Percentiles rank a stretch among this genome's conserved stretches.
phyloP scores from a whole-genome alignment of 2,888 invertebrate genomes.

The Aphelenchoides bicaudatus region DNA sequence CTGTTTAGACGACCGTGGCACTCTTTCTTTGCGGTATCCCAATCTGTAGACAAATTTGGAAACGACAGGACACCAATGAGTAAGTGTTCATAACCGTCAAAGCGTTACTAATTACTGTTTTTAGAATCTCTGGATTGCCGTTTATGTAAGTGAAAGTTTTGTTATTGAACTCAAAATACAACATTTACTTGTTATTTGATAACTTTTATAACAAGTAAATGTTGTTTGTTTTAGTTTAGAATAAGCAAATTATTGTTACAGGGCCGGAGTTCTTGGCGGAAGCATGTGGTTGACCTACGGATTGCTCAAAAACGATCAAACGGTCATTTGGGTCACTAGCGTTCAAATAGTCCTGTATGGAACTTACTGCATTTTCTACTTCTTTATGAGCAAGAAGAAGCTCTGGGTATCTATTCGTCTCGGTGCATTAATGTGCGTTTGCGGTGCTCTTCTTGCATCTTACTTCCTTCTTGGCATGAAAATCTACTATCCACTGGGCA shows the following conservation, averaged over 20 bases:
- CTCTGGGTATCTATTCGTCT: conserved; percentile 57
- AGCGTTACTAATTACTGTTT: conserved; percentile 58
- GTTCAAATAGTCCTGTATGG: conserved; percentile 55
- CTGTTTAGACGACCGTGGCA: conserved; percentile 76
- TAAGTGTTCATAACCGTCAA: conserved; percentile 59
- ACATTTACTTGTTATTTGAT: background rate
- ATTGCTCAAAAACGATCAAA: conserved; percentile 52
- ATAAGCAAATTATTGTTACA: no score
- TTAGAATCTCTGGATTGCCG: conserved; percentile 43
- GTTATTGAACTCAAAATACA: background rate
- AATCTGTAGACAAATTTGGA: conserved; percentile 60
- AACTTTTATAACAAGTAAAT: conserved; percentile 16
- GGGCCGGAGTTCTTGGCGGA: conserved; percentile 41
- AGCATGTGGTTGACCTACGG: conserved; percentile 59
- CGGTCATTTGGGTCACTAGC: conserved; percentile 54
- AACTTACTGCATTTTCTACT: conserved; percentile 56
- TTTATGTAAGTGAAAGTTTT: background rate
- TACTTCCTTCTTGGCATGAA: conserved; percentile 54
- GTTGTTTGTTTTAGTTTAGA: background rate
- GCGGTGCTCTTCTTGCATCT: conserved; percentile 38
- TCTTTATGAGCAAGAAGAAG: conserved; percentile 59
- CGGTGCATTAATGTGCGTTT: conserved; percentile 42
- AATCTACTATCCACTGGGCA: conserved; percentile 67
- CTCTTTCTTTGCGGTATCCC: conserved; percentile 80
- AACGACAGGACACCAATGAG: conserved; percentile 57